Percentiles rank a stretch among this genome's conserved stretches.
Evolutionary conservation across 2,797 vertebrate genomes (phyloP).

Genomic region (Anomalospiza imberbis): DNA sequence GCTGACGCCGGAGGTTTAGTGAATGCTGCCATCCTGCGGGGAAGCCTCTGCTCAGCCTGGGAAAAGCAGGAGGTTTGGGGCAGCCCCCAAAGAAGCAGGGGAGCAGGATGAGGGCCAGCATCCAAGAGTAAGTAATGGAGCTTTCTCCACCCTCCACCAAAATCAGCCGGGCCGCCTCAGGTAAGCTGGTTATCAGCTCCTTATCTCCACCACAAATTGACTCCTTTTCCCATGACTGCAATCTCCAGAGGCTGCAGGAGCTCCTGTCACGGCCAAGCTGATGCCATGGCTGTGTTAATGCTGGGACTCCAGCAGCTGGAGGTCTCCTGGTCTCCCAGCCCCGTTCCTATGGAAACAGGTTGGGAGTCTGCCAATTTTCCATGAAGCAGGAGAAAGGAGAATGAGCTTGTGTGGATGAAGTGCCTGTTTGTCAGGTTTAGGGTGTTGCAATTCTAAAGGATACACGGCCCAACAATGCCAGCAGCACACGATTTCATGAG

Average conservation of each 20-base stretch:
- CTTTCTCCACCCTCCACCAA: neutral
- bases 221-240: fast-evolving
- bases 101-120: neutral
- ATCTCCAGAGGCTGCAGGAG: neutral
- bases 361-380: neutral
- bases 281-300: neutral
- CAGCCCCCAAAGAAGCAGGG: neutral
- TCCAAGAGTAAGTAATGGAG: neutral
- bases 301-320: neutral
- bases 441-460: neutral
- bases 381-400: neutral
- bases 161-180: neutral
- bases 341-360: neutral
- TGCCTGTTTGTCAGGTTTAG: neutral
- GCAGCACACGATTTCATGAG: neutral
- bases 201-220: neutral
- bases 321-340: neutral
- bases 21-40: constrained; percentile 67
- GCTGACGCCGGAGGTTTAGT: neutral
- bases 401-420: neutral
- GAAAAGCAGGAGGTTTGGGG: neutral
- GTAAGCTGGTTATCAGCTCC: neutral
- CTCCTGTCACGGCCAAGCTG: neutral
- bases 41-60: neutral
- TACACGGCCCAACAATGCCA: neutral